phyloP scores from a whole-genome alignment of 2,888 invertebrate genomes.

The Clostera curtula region DNA sequence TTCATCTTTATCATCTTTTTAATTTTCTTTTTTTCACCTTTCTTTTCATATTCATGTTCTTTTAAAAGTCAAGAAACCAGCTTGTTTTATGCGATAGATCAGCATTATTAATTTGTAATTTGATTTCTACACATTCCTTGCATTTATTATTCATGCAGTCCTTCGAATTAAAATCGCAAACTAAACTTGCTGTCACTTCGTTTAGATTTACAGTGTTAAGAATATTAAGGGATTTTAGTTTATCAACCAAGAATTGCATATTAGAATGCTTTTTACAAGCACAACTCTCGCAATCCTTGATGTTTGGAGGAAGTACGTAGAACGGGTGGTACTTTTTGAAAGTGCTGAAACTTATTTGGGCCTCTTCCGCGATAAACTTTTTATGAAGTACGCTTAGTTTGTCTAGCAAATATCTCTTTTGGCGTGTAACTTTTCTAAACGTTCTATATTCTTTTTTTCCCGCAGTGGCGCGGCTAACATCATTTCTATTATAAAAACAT shows the following conservation, averaged over 20 bases:
- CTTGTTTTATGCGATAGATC: constrained; percentile 4
- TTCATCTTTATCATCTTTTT: constrained; percentile 10
- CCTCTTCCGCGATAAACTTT: constrained; percentile 9
- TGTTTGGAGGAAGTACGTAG: constrained; percentile 12
- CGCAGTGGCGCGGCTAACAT: constrained; percentile 6
- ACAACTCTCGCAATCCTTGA: constrained; percentile 12
- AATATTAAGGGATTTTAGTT: constrained; percentile 7
- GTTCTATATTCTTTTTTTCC: constrained; percentile 7
- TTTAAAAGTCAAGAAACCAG: constrained; percentile 8
- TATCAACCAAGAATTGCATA: constrained; percentile 10
- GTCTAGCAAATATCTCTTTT: constrained; percentile 3
- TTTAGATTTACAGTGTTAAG: constrained; percentile 7
- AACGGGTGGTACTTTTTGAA: constrained; percentile 16
- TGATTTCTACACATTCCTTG: constrained; percentile 6
- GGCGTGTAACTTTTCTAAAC: constrained; percentile 3
- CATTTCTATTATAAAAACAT: constrained; percentile 5
- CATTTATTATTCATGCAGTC: constrained; percentile 11
- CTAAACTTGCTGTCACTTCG: constrained; percentile 7
- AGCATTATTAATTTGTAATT: constrained; percentile 4
- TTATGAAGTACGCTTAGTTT: constrained; percentile 3
- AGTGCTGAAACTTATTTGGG: constrained; percentile 10
- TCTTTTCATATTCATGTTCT: constrained; percentile 8
- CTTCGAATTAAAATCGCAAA: constrained; percentile 4
- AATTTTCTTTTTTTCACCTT: constrained; percentile 5
- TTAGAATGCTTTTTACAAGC: constrained; percentile 13